phyloP scores from a whole-genome alignment of 2,797 vertebrate genomes.

The Phoeniculus purpureus region DNA sequence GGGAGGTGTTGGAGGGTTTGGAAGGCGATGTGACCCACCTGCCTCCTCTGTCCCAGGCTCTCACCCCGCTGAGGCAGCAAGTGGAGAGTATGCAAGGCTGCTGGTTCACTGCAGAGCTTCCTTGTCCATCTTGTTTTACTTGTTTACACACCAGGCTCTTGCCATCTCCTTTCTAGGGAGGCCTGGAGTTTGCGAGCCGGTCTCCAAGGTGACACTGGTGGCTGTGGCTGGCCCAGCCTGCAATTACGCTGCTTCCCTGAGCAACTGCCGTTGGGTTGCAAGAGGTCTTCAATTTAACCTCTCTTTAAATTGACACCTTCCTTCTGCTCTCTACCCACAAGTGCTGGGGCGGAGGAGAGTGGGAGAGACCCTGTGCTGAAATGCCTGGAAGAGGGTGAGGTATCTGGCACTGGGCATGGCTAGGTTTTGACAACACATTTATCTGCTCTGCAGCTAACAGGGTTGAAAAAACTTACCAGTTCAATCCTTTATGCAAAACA shows the following conservation, averaged over 20 bases:
- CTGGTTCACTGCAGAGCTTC: background rate
- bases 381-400: fast-evolving
- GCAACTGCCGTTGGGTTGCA: background rate
- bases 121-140: background rate
- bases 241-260: background rate
- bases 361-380: fast-evolving
- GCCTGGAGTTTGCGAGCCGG: slow-evolving; percentile 64
- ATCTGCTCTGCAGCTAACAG: background rate
- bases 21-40: background rate
- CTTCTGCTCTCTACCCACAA: background rate
- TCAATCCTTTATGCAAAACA: background rate
- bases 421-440: fast-evolving
- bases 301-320: background rate
- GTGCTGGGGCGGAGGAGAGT: fast-evolving
- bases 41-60: background rate
- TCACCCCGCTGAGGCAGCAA: background rate
- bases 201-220: slow-evolving; percentile 68
- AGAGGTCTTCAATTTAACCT: background rate
- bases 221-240: background rate
- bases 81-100: background rate
- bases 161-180: background rate
- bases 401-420: fast-evolving
- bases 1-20: background rate
- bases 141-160: slow-evolving; percentile 6
- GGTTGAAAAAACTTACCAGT: background rate